Evolutionary conservation across 2,888 invertebrate species (phyloP), one percentile per base, ranked within the genome.

Genomic region (Dicyrtoma fusca): DNA sequence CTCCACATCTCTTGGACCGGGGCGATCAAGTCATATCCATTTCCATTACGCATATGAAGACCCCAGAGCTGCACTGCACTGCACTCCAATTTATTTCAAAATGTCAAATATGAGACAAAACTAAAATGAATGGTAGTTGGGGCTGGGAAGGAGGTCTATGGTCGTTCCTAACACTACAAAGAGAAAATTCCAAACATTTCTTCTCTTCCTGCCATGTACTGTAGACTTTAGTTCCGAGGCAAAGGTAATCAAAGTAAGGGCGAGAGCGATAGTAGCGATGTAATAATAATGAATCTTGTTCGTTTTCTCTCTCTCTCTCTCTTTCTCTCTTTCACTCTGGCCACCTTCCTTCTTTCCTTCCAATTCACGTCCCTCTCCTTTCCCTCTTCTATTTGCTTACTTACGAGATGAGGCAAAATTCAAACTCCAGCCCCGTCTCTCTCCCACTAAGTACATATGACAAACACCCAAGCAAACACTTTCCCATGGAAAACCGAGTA

Each of bases 191-290:
- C 44, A 44, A 23, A 47, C 63, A 21, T 63, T 47, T n/a, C n/a
- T 34, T 63, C 63, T 63, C 63, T 45, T 63, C 63, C 45, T 45
- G 45, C 45, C 34, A 8, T 34, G 4, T 34, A 34, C 34, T 34
- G 4, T 34, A 26, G 17, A 51, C 45, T 34, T 26, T 42, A 8
- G 53, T 53, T 34, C 53, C 34, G 42, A 66, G 42, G 66, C 53
- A 55, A 53, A 66, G 42, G 66, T 66, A 53, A 66, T 66, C 53
- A 66, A 66, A 66, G 66, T 53, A 66, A 66, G 53, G 53, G 66
- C 53, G 10, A 51, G 53, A 66, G 51, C 49, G 51, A 64, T 49
- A 63, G n/a, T n/a, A n/a, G 53, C 42, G 42, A 34, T 51, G 66
- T 66, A 63, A 63, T 63, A 63, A 63, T 63, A 66, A 66, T 66